phyloP scores from a whole-genome alignment of 2,113 vertebrate genomes.

The Falcunculus frontatus region DNA sequence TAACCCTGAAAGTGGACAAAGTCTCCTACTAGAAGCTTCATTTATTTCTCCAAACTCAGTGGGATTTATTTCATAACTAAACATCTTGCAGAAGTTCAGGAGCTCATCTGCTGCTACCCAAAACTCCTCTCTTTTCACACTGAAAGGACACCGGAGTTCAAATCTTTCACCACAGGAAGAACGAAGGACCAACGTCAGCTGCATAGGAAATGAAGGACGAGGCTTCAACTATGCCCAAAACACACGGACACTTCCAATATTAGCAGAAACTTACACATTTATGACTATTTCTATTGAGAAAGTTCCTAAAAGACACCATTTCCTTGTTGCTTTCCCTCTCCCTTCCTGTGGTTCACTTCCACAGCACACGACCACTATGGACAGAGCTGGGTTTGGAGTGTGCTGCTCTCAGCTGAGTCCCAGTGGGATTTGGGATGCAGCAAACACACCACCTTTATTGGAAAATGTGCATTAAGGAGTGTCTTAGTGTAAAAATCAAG shows the following conservation, averaged over 20 bases:
- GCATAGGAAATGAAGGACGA: not conserved
- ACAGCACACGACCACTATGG: accelerated
- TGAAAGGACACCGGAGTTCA: not conserved
- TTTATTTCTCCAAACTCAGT: not conserved
- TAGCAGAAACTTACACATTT: not conserved
- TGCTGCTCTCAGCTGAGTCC: not conserved
- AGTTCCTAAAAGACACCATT: not conserved
- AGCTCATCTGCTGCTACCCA: not conserved
- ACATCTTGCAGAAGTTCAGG: not conserved
- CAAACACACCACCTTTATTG: not conserved
- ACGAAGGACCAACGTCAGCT: not conserved
- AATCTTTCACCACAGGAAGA: not conserved
- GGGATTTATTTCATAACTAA: not conserved
- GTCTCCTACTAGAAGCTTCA: not conserved
- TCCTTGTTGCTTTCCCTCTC: not conserved
- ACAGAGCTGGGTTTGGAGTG: not conserved
- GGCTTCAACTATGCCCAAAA: not conserved
- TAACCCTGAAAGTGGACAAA: not conserved
- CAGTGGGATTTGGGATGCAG: not conserved
- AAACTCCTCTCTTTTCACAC: not conserved
- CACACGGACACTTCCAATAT: accelerated
- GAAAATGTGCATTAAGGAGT: not conserved
- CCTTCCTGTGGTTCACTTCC: not conserved
- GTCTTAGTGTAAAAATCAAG: not conserved
- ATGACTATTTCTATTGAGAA: not conserved